A percentile compares a stretch with the other conserved stretches of the same genome.
Evolutionary conservation across 2,888 invertebrate species (phyloP).

Genomic region (Spodoptera picta): DNA sequence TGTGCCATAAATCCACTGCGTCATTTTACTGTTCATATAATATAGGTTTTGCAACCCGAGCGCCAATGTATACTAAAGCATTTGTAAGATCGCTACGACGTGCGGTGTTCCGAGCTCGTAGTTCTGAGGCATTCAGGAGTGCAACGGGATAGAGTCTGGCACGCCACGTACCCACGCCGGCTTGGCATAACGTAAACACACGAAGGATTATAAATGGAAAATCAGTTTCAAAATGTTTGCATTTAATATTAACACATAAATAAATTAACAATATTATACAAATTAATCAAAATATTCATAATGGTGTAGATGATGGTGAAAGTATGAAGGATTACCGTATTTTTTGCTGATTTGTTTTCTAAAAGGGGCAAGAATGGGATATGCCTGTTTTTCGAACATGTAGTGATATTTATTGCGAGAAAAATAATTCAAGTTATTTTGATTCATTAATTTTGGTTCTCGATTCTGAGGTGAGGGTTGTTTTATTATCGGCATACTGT

Average conservation of each 20-base stretch:
- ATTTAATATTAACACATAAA: conserved; percentile 21
- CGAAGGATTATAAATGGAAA: conserved; percentile 59
- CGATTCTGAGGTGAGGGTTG: conserved; percentile 7
- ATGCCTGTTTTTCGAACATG: conserved; percentile 42
- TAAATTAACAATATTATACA: conserved; percentile 10
- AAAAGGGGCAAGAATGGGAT: conserved; percentile 51
- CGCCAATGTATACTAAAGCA: conserved; percentile 53
- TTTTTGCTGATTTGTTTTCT: conserved; percentile 39
- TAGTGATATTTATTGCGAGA: conserved; percentile 53
- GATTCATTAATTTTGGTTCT: conserved; percentile 38
- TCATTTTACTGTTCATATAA: conserved; percentile 16
- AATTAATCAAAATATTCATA: conserved; percentile 68
- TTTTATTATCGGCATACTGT: conserved; percentile 19
- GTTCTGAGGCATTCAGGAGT: conserved; percentile 63
- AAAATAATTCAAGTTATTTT: conserved; percentile 55
- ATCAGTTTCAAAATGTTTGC: conserved; percentile 28
- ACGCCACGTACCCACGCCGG: conserved; percentile 39
- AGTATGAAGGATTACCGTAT: conserved; percentile 64
- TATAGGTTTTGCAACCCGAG: conserved; percentile 9
- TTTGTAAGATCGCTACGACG: conserved; percentile 2
- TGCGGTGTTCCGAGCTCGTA: conserved; percentile 44
- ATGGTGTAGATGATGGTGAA: conserved; percentile 69
- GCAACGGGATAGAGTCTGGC: conserved; percentile 62
- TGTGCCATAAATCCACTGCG: conserved; percentile 54
- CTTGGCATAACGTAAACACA: conserved; percentile 60